Conservation (phyloP, 2,113 vertebrate species). For the Dicerorhinus sumatrensis region DNA sequence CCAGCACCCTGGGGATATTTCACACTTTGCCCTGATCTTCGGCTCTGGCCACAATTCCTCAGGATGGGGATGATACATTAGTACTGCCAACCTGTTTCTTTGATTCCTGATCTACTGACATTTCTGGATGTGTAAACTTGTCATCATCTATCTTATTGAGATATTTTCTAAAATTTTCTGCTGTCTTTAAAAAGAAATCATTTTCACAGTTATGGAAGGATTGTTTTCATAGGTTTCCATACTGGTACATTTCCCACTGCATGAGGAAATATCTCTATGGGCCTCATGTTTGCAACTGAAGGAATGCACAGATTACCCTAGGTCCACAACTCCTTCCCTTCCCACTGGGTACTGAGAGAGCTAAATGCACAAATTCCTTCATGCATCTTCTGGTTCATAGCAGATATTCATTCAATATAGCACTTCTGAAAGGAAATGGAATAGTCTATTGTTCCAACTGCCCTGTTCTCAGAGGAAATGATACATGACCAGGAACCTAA, state of each 20-base stretch:
- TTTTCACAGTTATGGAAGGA: neutral
- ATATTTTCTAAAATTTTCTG: constrained; percentile 5
- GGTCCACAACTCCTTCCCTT: neutral
- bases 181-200: neutral
- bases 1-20: neutral
- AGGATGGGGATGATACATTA: neutral
- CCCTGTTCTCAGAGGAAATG: neutral
- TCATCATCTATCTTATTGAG: neutral
- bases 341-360: neutral
- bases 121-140: neutral
- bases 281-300: neutral
- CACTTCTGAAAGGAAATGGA: neutral
- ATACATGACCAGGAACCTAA: neutral
- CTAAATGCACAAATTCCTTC: neutral
- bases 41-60: neutral
- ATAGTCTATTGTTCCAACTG: neutral
- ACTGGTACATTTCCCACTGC: neutral
- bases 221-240: neutral
- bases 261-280: neutral
- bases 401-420: neutral
- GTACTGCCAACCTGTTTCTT: neutral
- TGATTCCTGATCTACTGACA: neutral
- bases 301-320: neutral
- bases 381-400: neutral
- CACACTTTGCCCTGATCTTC: neutral